These are phyloP conservation scores for Anarsia innoxiella DNA, from an alignment of 2,888 invertebrate species.

Conservation along the genomic window DNA sequence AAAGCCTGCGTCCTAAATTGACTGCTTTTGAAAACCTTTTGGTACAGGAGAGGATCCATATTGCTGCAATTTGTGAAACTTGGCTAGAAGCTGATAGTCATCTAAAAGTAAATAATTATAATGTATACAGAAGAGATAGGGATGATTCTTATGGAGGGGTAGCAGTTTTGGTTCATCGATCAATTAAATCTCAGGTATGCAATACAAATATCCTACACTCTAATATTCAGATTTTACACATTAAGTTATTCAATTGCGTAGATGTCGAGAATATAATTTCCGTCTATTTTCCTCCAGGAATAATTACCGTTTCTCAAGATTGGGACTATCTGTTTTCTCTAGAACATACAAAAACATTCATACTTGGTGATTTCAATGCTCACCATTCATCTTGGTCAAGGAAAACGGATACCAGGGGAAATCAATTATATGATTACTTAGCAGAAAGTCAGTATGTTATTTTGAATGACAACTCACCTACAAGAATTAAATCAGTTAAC, in stretches of 20 bases:
- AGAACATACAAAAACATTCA: conserved; percentile 2
- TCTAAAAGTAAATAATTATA: no score
- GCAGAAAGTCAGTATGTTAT: background rate
- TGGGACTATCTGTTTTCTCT: conserved; percentile 14
- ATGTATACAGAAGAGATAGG: no score
- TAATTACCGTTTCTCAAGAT: conserved; percentile 5
- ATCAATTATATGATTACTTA: background rate
- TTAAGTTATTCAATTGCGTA: conserved; percentile 14
- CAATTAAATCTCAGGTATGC: background rate
- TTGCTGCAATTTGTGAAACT: no score
- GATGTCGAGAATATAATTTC: no score
- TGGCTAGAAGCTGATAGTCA: no score
- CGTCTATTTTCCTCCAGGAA: conserved; percentile 14
- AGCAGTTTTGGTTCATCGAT: no score
- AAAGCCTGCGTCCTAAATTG: no score
- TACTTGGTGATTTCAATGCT: conserved; percentile 12
- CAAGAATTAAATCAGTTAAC: background rate
- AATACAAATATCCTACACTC: conserved; percentile 1
- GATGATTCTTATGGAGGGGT: no score
- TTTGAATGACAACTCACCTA: background rate
- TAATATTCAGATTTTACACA: conserved; percentile 12
- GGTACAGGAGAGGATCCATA: no score
- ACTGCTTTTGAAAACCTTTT: no score
- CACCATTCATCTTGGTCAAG: background rate
- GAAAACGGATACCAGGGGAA: background rate